phyloP scores from a whole-genome alignment of 1,140 invertebrate species.

The Neotoxoptera formosana region DNA sequence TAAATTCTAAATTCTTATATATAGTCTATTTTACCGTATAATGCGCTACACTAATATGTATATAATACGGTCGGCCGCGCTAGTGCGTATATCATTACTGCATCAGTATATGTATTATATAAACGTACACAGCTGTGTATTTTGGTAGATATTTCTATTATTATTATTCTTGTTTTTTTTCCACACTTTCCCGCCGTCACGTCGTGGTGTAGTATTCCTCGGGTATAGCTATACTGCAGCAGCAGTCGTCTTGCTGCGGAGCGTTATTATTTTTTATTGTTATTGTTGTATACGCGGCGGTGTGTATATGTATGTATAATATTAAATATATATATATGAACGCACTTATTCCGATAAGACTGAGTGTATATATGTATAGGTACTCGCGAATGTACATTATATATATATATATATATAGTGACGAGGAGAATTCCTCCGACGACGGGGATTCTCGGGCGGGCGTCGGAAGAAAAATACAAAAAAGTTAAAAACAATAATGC shows the following conservation, averaged over 20 bases:
- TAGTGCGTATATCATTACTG: not conserved
- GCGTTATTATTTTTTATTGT: not conserved
- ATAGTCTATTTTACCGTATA: not conserved
- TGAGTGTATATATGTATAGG: not conserved
- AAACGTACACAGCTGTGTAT: not conserved
- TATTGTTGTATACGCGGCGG: not conserved
- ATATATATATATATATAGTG: too few relatives aligned
- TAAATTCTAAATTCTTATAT: too few relatives aligned
- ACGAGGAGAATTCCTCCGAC: not conserved
- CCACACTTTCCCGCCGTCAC: not conserved
- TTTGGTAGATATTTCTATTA: not conserved
- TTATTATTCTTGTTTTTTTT: not conserved
- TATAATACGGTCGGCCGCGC: not conserved
- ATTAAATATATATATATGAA: not conserved
- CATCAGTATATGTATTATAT: not conserved
- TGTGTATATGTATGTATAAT: not conserved
- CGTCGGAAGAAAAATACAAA: conserved; percentile 9
- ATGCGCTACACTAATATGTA: not conserved
- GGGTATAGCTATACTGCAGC: not conserved
- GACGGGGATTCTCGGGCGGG: not conserved
- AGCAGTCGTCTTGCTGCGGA: not conserved
- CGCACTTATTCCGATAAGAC: conserved; percentile 2
- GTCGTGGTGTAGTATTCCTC: not conserved
- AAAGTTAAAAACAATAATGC: conserved; percentile 39
- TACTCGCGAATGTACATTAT: too few relatives aligned